Percentiles rank a stretch among this genome's conserved stretches.
phyloP scores from a whole-genome alignment of 2,797 vertebrate species.

The Coluber constrictor region DNA sequence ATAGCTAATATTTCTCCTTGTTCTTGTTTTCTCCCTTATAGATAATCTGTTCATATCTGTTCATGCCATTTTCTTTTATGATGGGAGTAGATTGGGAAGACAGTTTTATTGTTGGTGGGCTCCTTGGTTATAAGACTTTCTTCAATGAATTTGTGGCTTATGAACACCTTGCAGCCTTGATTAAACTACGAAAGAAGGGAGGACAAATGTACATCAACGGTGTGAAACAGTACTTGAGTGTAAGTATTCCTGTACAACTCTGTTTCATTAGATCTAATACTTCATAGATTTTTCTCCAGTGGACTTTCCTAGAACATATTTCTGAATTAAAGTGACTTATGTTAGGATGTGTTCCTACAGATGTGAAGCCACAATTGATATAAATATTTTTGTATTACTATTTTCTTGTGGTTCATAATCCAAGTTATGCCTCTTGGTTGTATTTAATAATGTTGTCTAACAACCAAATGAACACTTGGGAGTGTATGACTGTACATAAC shows the following conservation, averaged over 20 bases:
- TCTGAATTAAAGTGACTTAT: neutral
- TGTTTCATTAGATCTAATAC: neutral
- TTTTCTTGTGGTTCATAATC: neutral
- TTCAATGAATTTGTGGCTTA: constrained; percentile 90
- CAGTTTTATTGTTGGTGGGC: constrained; percentile 82
- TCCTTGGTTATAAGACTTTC: constrained; percentile 86
- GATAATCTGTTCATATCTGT: constrained; percentile 84
- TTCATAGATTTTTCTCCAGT: neutral
- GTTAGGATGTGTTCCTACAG: neutral
- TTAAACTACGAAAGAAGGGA: constrained; percentile 71
- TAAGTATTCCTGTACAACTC: constrained; percentile 61
- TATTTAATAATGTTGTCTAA: neutral
- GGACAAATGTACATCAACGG: constrained; percentile 76
- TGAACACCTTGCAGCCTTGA: constrained; percentile 76
- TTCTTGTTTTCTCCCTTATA: constrained; percentile 54
- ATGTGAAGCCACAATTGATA: neutral
- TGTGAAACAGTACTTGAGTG: constrained; percentile 83
- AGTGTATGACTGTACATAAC: neutral
- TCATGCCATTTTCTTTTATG: constrained; percentile 88
- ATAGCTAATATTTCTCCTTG: neutral
- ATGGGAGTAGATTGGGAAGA: constrained; percentile 90
- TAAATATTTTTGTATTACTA: neutral
- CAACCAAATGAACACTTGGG: neutral
- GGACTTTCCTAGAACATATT: neutral
- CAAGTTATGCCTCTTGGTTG: neutral